Conservation (phyloP, 2,888 invertebrate genomes). For the Tyria jacobaeae region DNA sequence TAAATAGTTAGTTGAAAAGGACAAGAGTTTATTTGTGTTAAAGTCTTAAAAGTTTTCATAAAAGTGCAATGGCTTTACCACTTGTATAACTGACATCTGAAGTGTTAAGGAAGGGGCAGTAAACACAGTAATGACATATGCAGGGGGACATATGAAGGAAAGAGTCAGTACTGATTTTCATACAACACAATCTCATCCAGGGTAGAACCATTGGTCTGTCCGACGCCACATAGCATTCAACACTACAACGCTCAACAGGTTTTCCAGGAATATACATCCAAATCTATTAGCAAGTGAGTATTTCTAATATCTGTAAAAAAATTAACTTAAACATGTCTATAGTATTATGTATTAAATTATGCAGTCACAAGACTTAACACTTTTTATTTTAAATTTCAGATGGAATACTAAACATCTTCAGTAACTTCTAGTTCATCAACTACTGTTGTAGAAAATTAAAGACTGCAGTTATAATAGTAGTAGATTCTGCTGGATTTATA, state of each 20-base stretch:
- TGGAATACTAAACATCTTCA: not conserved
- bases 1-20: conserved; percentile 76
- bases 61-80: conserved; percentile 78
- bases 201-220: not conserved
- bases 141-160: not conserved
- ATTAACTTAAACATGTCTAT: too few species aligned
- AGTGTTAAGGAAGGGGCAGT: conserved; percentile 5
- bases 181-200: not conserved
- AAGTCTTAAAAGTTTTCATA: conserved; percentile 75
- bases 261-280: not conserved
- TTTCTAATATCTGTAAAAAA: not conserved
- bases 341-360: not conserved
- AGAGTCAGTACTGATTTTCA: too few species aligned
- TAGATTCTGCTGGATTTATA: not conserved
- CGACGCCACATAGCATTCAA: not conserved
- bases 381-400: not conserved
- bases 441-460: not conserved
- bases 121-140: not conserved
- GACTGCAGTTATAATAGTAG: not conserved
- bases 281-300: not conserved
- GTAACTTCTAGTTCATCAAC: not conserved
- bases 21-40: conserved; percentile 79
- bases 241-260: not conserved
- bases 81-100: conserved; percentile 61
- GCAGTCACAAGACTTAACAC: not conserved